Percentiles rank a stretch among this genome's conserved stretches.
Conservation (phyloP, 2,888 invertebrate species). For the Rhogogaster chlorosoma region DNA sequence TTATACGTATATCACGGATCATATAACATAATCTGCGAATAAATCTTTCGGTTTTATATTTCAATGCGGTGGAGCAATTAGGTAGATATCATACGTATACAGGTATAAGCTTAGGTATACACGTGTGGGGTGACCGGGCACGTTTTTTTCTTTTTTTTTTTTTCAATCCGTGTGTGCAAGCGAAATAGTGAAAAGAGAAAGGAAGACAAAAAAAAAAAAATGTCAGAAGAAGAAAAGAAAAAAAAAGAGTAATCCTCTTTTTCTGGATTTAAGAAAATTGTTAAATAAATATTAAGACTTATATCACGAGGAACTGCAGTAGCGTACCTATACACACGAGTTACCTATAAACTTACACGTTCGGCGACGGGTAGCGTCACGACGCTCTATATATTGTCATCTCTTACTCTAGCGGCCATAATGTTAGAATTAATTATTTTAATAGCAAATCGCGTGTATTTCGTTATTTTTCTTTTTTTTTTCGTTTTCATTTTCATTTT, state of each 20-base stretch:
- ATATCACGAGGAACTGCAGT: slow-evolving; percentile 29
- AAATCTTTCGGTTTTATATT: background rate
- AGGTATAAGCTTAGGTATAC: slow-evolving; percentile 20
- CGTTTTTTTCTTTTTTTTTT: background rate
- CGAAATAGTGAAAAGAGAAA: background rate
- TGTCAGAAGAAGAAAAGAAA: background rate
- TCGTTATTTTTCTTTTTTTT: slow-evolving; percentile 47
- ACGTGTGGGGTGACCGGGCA: background rate
- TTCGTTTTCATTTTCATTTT: background rate
- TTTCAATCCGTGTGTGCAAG: background rate
- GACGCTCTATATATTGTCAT: slow-evolving; percentile 69
- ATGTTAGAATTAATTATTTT: slow-evolving; percentile 47
- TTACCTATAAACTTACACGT: slow-evolving; percentile 13
- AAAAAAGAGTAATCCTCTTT: background rate
- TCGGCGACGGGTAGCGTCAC: slow-evolving; percentile 41
- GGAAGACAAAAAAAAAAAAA: background rate
- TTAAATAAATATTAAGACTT: slow-evolving; percentile 27
- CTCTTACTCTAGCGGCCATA: slow-evolving; percentile 65
- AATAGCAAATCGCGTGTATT: slow-evolving; percentile 40
- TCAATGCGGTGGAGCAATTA: slow-evolving; percentile 13
- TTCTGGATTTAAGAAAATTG: background rate
- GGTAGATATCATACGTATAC: slow-evolving; percentile 7
- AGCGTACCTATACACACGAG: background rate
- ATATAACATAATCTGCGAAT: slow-evolving; percentile 4
- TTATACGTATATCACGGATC: slow-evolving; percentile 14